These are phyloP conservation scores for Oreocharis arfaki DNA, from an alignment of 2,113 vertebrate species.

Conservation along the genomic window DNA sequence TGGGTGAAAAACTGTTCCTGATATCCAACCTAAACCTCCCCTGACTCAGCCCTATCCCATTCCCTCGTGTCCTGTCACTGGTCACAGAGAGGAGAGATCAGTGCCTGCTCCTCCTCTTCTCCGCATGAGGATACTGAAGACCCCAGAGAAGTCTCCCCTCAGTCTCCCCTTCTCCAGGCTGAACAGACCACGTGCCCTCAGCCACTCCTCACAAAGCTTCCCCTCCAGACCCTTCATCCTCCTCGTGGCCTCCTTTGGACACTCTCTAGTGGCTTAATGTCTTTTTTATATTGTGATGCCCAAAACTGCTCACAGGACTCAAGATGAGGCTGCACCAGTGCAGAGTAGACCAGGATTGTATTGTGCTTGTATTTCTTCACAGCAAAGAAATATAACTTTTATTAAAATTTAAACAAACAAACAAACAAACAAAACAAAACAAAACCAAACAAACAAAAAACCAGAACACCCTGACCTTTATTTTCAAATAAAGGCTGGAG, in stretches of 20 bases:
- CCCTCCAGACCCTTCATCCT: not conserved
- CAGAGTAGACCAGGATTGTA: fast-evolving
- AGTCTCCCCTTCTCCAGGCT: not conserved
- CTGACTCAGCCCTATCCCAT: not conserved
- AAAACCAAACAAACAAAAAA: not conserved
- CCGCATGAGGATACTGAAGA: not conserved
- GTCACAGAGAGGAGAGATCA: not conserved
- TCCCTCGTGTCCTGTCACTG: not conserved
- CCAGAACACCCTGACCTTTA: not conserved
- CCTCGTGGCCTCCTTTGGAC: not conserved
- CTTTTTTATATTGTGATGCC: not conserved
- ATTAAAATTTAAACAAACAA: not conserved
- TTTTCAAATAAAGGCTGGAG: not conserved
- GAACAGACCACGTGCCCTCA: not conserved
- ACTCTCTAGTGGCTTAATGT: not conserved
- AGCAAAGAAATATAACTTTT: not conserved
- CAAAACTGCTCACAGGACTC: not conserved
- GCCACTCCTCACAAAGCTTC: not conserved
- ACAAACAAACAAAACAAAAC: not conserved
- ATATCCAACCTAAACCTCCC: not conserved
- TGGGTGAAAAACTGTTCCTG: not conserved
- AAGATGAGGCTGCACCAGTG: not conserved
- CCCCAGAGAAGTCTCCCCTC: not conserved
- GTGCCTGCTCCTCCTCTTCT: not conserved
- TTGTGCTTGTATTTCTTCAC: not conserved